Evolutionary conservation across 1,140 invertebrate genomes (phyloP), one percentile per base, ranked within the genome.

Genomic region (Lordiphosa clarofinis): DNA sequence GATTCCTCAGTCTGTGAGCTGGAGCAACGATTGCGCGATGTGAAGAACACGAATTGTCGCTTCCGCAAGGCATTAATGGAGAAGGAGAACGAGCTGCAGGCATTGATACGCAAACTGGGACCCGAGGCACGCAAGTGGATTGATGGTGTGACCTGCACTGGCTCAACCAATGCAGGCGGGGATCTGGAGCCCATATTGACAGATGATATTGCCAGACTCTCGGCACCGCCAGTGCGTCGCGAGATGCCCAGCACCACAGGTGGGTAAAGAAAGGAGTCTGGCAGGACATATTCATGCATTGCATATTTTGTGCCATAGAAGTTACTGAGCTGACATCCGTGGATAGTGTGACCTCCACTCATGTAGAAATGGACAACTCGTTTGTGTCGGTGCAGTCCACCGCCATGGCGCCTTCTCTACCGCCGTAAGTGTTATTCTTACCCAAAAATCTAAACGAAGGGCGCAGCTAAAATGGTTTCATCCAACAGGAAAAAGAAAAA

Each of bases 61-160:
- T 95, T 94, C 87, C 90, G 94, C 1, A 94, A 95, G 71, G 93
- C 94, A 37, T 89, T 96, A 35, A 90, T 95, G 82, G 95, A 96
- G 49, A 94, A 94, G 73, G 95, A 96, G 76, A 93, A 92, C 15
- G 95, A 96, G 74, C 89, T 96, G 60, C 94, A 96, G 91, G 87
- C 76, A 0, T 54, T 89, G 1, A 89, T 89, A 40, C 73, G 88
- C 0, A 89, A 89, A 36, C 39, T 89, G 24, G 88, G 88, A 5
- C 88, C 88, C 5, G 88, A 89, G 59, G 87, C 88, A 1, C 66
- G 86, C 12, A 88, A 88, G 42, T 89, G 88, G 88, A 78, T 89
- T 24, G 88, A 89, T 43, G 88, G 88, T 7, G 87, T 86, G 3
- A 86, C 73, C n/a, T 88, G 87, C 28, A 47, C 61, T 0, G 76